phyloP scores from a whole-genome alignment of 2,888 invertebrate species.

The Nebria salina region DNA sequence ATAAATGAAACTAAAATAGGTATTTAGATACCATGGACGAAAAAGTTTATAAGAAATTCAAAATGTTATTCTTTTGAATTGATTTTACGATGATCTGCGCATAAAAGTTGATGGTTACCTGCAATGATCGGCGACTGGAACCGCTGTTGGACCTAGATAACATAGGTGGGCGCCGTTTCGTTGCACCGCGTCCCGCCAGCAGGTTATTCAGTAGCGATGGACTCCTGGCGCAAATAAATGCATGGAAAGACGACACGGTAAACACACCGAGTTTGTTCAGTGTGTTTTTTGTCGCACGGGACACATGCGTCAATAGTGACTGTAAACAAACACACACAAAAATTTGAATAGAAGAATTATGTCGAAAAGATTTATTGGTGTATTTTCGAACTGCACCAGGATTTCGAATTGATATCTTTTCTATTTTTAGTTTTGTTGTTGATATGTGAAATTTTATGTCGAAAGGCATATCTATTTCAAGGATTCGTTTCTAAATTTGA shows the following conservation, averaged over 20 bases:
- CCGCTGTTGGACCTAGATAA: conserved; percentile 90
- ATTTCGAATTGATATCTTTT: not conserved
- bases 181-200: conserved; percentile 89
- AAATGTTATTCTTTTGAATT: not conserved
- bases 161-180: conserved; percentile 89
- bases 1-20: no score
- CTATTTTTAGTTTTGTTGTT: not conserved
- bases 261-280: conserved; percentile 96
- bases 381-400: not conserved
- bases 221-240: conserved; percentile 95
- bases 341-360: not conserved
- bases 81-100: not conserved
- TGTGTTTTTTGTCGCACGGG: conserved; percentile 92
- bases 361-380: not conserved
- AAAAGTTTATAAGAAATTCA: not conserved
- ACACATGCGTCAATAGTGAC: conserved; percentile 95
- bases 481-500: not conserved
- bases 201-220: conserved; percentile 92
- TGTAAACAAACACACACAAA: conserved; percentile 65
- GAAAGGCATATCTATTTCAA: not conserved
- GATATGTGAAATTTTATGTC: not conserved
- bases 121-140: conserved; percentile 86
- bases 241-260: conserved; percentile 97
- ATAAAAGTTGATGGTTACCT: conserved; percentile 64
- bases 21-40: no score